These are phyloP conservation scores for Hyperopisus bebe DNA, from an alignment of 2,113 vertebrate species.

Conservation along the genomic window DNA sequence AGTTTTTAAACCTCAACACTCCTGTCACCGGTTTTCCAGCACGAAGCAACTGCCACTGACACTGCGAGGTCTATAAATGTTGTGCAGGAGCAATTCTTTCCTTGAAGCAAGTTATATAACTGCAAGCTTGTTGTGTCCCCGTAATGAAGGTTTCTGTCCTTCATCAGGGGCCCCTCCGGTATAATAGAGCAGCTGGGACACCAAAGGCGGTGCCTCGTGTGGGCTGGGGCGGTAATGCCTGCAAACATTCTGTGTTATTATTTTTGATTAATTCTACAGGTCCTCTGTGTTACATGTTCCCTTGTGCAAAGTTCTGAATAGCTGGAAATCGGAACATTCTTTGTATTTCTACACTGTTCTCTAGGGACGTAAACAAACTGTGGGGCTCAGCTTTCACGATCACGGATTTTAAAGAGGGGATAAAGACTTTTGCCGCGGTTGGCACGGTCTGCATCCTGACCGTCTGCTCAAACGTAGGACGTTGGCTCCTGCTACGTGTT, in stretches of 20 bases:
- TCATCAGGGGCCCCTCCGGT: background rate
- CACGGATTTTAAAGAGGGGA: background rate
- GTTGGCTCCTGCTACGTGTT: background rate
- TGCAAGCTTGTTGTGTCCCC: background rate
- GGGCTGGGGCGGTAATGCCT: background rate
- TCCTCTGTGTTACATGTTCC: background rate
- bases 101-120: background rate
- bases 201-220: background rate
- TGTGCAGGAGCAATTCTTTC: background rate
- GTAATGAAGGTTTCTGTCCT: background rate
- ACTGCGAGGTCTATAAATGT: background rate
- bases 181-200: background rate
- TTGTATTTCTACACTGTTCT: background rate
- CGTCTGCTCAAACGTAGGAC: background rate
- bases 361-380: background rate
- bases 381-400: background rate
- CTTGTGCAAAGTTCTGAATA: background rate
- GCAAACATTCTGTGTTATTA: background rate
- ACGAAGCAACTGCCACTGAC: background rate
- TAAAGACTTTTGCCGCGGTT: background rate
- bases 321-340: background rate
- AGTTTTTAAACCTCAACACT: background rate
- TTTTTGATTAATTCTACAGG: background rate
- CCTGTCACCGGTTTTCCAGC: background rate
- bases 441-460: background rate